Conservation (phyloP, 2,797 vertebrate genomes). For the Eupleurogrammus muticus region DNA sequence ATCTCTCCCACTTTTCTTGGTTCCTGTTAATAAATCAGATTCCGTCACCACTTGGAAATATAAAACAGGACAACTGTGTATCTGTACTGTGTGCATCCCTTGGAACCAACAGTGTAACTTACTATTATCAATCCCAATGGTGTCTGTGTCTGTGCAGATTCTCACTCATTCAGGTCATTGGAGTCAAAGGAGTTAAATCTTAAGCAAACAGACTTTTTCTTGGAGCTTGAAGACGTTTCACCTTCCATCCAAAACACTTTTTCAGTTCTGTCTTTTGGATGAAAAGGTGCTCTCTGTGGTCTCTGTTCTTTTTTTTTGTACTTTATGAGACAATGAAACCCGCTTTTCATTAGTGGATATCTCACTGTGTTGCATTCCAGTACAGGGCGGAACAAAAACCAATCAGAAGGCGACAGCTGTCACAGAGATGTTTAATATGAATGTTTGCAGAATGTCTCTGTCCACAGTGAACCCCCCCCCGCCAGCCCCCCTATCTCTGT, state of each 20-base stretch:
- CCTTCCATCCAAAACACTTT: too few relatives aligned
- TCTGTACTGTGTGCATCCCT: too few relatives aligned
- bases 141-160: too few relatives aligned
- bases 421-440: slow-evolving; percentile 48
- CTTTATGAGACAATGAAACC: slow-evolving; percentile 23
- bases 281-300: too few relatives aligned
- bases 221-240: too few relatives aligned
- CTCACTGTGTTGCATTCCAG: not conserved
- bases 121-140: slow-evolving; percentile 43
- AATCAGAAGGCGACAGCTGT: slow-evolving; percentile 29
- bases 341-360: slow-evolving; percentile 41
- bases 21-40: slow-evolving; percentile 26
- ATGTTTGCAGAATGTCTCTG: slow-evolving; percentile 56
- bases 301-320: slow-evolving; percentile 5
- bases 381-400: slow-evolving; percentile 19
- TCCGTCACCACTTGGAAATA: slow-evolving; percentile 23
- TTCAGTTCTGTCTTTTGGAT: too few relatives aligned
- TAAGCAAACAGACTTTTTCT: too few relatives aligned
- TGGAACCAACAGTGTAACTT: slow-evolving; percentile 53
- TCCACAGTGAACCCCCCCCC: slow-evolving; percentile 35
- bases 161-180: too few relatives aligned
- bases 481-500: slow-evolving; percentile 37
- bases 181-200: too few relatives aligned
- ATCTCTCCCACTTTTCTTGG: not conserved
- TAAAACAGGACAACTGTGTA: slow-evolving; percentile 31